phyloP scores from a whole-genome alignment of 2,888 invertebrate genomes.

The Caenorhabditis imperialis region DNA sequence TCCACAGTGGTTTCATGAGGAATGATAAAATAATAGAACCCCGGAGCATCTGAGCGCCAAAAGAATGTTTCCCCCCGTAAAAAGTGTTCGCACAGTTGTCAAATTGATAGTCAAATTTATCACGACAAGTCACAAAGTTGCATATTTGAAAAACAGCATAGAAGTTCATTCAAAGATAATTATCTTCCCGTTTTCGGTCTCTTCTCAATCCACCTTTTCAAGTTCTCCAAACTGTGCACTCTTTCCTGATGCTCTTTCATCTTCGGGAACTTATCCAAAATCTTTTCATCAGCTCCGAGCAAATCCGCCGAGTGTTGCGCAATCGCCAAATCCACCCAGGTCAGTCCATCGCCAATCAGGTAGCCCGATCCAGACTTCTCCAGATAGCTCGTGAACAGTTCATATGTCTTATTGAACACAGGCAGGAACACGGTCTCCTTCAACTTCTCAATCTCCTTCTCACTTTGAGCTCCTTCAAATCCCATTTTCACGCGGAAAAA shows the following conservation, averaged over 20 bases:
- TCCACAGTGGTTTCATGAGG: too few species aligned
- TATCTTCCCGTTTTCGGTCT: slow-evolving; percentile 46
- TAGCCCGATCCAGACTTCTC: slow-evolving; percentile 61
- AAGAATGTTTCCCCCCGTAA: too few species aligned
- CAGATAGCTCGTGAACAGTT: slow-evolving; percentile 14
- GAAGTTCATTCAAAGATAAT: too few species aligned
- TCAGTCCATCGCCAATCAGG: slow-evolving; percentile 60
- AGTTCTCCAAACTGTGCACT: slow-evolving; percentile 63
- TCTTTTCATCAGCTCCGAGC: slow-evolving; percentile 50
- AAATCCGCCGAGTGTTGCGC: slow-evolving; percentile 64
- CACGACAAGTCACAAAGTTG: not conserved
- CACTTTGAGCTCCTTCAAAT: slow-evolving; percentile 57
- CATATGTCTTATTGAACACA: slow-evolving; percentile 22
- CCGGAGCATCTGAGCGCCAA: too few species aligned
- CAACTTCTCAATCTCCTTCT: slow-evolving; percentile 52
- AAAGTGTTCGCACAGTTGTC: too few species aligned
- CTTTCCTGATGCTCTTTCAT: slow-evolving; percentile 64
- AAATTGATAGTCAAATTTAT: not conserved
- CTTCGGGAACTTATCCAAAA: slow-evolving; percentile 65
- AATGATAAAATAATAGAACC: too few species aligned
- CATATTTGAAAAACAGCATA: not conserved
- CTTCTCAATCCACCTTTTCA: slow-evolving; percentile 69
- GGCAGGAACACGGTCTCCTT: slow-evolving; percentile 33
- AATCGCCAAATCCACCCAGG: slow-evolving; percentile 69
- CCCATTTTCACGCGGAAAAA: slow-evolving; percentile 59